phyloP scores from a whole-genome alignment of 2,797 vertebrate species.

The Sebastes variabilis region DNA sequence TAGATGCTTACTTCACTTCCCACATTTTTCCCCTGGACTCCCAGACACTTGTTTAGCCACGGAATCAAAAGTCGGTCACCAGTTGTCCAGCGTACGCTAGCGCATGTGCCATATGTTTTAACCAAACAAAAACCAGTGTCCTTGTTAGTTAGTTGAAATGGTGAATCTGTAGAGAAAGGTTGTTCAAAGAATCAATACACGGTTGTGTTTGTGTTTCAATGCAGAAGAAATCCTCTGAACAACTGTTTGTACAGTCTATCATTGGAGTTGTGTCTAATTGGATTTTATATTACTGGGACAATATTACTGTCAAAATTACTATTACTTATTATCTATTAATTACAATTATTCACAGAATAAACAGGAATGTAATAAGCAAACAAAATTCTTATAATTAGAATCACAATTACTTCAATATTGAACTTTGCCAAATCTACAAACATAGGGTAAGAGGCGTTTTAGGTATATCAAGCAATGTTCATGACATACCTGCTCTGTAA shows the following conservation, averaged over 20 bases:
- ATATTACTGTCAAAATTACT: not conserved
- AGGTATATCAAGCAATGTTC: not conserved
- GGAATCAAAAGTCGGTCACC: constrained; percentile 82
- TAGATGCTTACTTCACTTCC: constrained; percentile 83
- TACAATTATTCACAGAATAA: not conserved
- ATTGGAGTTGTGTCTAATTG: not conserved
- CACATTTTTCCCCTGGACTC: constrained; percentile 81
- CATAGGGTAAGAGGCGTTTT: not conserved
- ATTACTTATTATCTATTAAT: too few relatives aligned
- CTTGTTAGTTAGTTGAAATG: constrained; percentile 53
- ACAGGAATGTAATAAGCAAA: not conserved
- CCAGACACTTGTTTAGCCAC: constrained; percentile 82
- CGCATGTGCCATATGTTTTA: not conserved
- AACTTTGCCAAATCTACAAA: not conserved
- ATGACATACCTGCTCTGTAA: not conserved
- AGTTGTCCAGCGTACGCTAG: constrained; percentile 85
- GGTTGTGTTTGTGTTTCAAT: not conserved
- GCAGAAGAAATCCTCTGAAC: not conserved
- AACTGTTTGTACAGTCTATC: not conserved
- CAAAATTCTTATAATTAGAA: not conserved
- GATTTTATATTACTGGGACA: not conserved
- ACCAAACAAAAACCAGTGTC: constrained; percentile 47
- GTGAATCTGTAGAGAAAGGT: constrained; percentile 46
- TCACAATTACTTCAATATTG: not conserved
- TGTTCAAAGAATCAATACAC: not conserved